Base-by-base conservation (phyloP, 2,888 invertebrate genomes). In the Hyalella azteca region DNA sequence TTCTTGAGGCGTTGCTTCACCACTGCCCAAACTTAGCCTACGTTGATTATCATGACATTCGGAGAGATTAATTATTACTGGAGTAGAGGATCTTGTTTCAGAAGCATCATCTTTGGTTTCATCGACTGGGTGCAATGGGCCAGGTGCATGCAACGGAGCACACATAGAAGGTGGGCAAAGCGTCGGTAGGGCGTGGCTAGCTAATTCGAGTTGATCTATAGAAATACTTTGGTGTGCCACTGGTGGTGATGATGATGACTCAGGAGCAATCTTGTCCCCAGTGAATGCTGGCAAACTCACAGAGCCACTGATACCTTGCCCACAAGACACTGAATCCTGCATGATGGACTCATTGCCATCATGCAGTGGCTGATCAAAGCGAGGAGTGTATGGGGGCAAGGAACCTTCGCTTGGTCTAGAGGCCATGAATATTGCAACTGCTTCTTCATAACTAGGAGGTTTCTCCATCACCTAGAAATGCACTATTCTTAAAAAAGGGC, bases 371-470 rank as follows among this genome's bases (percentile, higher is more conserved):
- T 66, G 66, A 36, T 66, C 66, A 19, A 66, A 66, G 19, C 66
- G 66, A 36, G 66, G 66, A 29, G 66, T 66, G 66, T 80, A 82
- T 19, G 76, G 78, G 19, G 80, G 82, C 32, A 82, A 66, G 78
- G 80, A 80, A 9, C 78, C 78, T 36, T 66, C 66, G 19, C 66
- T 66, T 5, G 66, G 66, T 36, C 32, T 19, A 36, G 66, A 66
- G 39, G 66, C 66, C 66, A 66, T 66, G 39, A 66, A 66, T 29
- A 36, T 36, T 36, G 66, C 66, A 66, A 82, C 80, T 15, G 82
- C 82, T 77, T 82, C 82, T 39, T 82, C 82, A 78, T 82, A 82
- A 40, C 78, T 82, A 36, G 82, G 82, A 19, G 82, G 82, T 39
- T 82, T 82, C 29, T 82, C 82, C 41, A 78, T 77, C 1, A 80